phyloP scores from a whole-genome alignment of 2,113 vertebrate genomes.

The Actinemys pallida region DNA sequence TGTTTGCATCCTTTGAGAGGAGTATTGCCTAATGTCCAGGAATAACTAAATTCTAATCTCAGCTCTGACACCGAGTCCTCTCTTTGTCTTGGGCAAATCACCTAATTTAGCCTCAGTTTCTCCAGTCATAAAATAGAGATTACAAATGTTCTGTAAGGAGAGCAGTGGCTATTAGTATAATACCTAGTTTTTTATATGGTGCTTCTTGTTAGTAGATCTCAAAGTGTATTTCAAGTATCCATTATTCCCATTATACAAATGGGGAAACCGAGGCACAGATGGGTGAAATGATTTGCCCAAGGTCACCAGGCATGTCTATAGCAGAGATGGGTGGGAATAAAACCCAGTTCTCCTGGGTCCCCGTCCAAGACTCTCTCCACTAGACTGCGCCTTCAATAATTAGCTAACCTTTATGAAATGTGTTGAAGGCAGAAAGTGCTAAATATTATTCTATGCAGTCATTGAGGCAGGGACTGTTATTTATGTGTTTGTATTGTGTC shows the following conservation, averaged over 20 bases:
- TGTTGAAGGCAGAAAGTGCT: not conserved
- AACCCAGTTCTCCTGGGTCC: not conserved
- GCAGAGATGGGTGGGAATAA: not conserved
- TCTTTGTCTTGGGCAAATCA: not conserved
- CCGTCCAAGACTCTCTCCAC: not conserved
- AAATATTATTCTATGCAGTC: not conserved
- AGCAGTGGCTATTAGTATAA: not conserved
- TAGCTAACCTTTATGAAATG: not conserved
- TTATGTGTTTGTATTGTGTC: not conserved
- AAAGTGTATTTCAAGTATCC: not conserved
- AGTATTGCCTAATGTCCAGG: not conserved
- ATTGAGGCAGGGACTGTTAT: not conserved
- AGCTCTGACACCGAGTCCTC: fast-evolving
- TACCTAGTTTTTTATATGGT: not conserved
- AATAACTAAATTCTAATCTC: not conserved
- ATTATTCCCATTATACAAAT: not conserved
- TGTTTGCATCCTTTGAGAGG: not conserved
- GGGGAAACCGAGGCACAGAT: not conserved
- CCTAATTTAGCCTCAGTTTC: not conserved
- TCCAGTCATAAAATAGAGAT: not conserved
- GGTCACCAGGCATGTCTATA: not conserved
- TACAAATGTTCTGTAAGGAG: not conserved
- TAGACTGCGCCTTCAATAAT: not conserved
- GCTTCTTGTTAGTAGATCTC: not conserved
- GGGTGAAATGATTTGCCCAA: not conserved